A percentile compares a stretch with the other conserved stretches of the same genome.
These are phyloP conservation scores for Pseudorhiza aurosa DNA, from an alignment of 30 jellyfish, hydroid and myxozoan species.

Conservation along the genomic window DNA sequence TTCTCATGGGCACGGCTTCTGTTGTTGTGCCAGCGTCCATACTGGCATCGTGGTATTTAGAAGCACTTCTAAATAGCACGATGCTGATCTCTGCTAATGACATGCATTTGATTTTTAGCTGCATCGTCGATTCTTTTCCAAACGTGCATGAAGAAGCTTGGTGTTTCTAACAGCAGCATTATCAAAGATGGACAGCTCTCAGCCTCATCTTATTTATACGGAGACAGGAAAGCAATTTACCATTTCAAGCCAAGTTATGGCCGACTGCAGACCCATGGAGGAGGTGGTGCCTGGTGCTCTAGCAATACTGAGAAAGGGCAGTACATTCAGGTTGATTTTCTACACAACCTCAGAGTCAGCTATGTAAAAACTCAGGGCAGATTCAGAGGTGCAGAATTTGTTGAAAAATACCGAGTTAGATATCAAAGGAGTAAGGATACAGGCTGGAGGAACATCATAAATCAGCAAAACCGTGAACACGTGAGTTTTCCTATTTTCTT, in stretches of 20 bases:
- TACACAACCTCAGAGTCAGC: conserved; percentile 41
- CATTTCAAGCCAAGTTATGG: conserved; percentile 69
- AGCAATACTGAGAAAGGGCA: conserved; percentile 23
- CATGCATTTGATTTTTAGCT: neutral
- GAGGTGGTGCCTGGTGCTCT: conserved; percentile 90
- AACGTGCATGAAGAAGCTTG: conserved; percentile 49
- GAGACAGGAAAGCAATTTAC: conserved; percentile 18
- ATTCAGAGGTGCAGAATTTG: conserved; percentile 66
- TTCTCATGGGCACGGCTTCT: no score
- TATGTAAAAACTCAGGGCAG: conserved; percentile 70
- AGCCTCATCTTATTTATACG: conserved; percentile 70
- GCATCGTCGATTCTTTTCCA: conserved; percentile 14
- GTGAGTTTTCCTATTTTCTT: no score
- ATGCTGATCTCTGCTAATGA: neutral
- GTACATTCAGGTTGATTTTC: conserved; percentile 64
- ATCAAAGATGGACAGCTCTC: conserved; percentile 54
- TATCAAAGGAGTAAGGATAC: conserved; percentile 62
- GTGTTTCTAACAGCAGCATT: conserved; percentile 57
- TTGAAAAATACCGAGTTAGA: conserved; percentile 21
- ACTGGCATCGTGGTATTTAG: no score
- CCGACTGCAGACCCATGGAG: conserved; percentile 51
- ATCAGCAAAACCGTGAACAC: conserved; percentile 16
- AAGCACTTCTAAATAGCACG: no score
- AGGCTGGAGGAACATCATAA: conserved; percentile 47
- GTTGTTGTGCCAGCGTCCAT: no score